Base-by-base conservation (phyloP, 2,888 invertebrate species). In the Oegoconia quadripuncta region DNA sequence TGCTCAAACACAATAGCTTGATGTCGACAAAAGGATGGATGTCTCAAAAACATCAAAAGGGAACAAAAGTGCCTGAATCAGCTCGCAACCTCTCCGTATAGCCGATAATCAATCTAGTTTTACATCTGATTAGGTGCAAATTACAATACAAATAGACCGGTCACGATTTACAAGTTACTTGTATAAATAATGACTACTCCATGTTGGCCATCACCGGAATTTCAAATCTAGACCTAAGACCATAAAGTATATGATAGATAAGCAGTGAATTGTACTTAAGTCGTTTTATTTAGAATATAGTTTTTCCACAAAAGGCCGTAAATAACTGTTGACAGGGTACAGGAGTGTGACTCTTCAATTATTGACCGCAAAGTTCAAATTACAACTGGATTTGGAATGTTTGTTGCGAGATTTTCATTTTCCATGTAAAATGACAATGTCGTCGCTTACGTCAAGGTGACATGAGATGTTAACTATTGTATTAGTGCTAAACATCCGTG, bases 121-220 rank as follows among this genome's bases (percentile, higher is more conserved):
- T 74, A 79, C 76, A 82, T 78, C 74, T 74, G 75, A 87, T 84
- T 83, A 83, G 75, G 82, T 82, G 82, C 80, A 84, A 86, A 86
- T 82, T 78, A 82, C 80, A 78, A 74, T 76, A 79, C 80, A 83
- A 83, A 86, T 81, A 80, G 76, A 74, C 68, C 55, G 64, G 79
- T 86, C 84, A 87, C 87, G 87, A 84, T 56, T 55, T 39, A 35
- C 51, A 61, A 50, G 40, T 14, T 34, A 34, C n/a, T 3, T 12
- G 5, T 17, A 15, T 25, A 39, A 59, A 54, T 59, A 50, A 49
- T 17, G 50, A 8, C 48, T 65, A 46, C 41, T 53, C 3, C 20
- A 22, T 9, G 25, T 11, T 14, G 9, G 3, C 14, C n/a, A 25
- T 3, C 17, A 44, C 34, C 38, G 14, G 2, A 61, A 61, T 55